Base-by-base conservation (phyloP, 2,888 invertebrate genomes). In the Terebella lapidaria region DNA sequence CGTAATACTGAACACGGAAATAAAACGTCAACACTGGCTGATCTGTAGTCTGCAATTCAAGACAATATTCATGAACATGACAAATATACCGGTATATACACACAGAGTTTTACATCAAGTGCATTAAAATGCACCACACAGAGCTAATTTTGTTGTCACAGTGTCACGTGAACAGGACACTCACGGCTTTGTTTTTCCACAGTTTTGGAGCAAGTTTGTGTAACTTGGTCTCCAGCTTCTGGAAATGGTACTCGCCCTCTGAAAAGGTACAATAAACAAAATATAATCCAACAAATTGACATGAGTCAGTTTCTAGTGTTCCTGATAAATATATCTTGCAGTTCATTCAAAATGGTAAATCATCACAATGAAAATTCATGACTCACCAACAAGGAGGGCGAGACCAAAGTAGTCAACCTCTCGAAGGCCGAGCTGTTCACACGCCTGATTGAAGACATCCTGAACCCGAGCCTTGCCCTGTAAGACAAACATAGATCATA, bases 171-270 rank as follows among this genome's bases (percentile, higher is more conserved):
- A n/a, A n/a, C n/a, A n/a, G n/a, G n/a, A n/a, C n/a, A n/a, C n/a
- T n/a, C n/a, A n/a, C n/a, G n/a, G n/a, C n/a, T n/a, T n/a, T n/a
- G n/a, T 15, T 27, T 25, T 59, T 64, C 94, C 94, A 94, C 82
- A 90, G 90, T 84, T 94, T 94, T 77, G 94, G 92, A 74, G 93
- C 93, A 85, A 94, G 92, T 84, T 95, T 95, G 79, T 92, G 92
- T 77, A 96, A 86, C 84, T 95, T 95, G 85, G 90, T 91, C 82
- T 94, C 94, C 80, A 89, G 88, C 82, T 94, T 92, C 82, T 93
- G 89, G 84, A 95, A 96, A 79, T 94, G 87, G 84, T 91, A 94
- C 85, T 95, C 94, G 84, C 91, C 92, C 86, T 94, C 94, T 94
- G 86, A 46, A 49, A 49, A 22, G 24, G 22, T 5, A 49, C 49